phyloP scores from a whole-genome alignment of 2,797 vertebrate genomes.

The Myiotriccus ornatus region DNA sequence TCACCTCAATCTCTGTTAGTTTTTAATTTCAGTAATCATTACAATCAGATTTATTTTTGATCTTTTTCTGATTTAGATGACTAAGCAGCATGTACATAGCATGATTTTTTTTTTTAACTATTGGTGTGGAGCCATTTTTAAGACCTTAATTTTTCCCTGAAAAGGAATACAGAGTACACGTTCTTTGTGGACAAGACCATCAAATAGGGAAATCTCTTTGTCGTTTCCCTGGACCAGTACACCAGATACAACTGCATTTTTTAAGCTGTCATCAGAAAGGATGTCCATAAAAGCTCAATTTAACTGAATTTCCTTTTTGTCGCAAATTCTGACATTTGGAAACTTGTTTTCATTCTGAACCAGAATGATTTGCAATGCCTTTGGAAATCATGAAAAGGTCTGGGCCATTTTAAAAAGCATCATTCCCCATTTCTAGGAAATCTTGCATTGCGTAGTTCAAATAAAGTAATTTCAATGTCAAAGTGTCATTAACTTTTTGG shows the following conservation, averaged over 20 bases:
- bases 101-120: neutral
- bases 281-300: neutral
- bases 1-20: neutral
- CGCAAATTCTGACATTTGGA: neutral
- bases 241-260: neutral
- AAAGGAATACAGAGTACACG: neutral
- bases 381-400: neutral
- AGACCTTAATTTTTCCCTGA: neutral
- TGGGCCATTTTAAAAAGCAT: neutral
- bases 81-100: neutral
- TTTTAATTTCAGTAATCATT: slow-evolving; percentile 28
- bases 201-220: neutral
- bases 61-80: slow-evolving; percentile 1
- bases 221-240: neutral
- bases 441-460: neutral
- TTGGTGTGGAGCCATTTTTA: neutral
- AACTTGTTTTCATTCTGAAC: neutral
- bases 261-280: neutral
- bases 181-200: neutral
- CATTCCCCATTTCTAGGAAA: neutral
- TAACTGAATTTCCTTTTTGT: neutral
- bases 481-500: slow-evolving; percentile 1
- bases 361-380: neutral
- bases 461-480: neutral
- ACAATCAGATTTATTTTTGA: neutral